A percentile compares a stretch with the other conserved stretches of the same genome.
These are phyloP conservation scores for Thumatha senex DNA, from an alignment of 2,888 invertebrate genomes.

Conservation along the genomic window DNA sequence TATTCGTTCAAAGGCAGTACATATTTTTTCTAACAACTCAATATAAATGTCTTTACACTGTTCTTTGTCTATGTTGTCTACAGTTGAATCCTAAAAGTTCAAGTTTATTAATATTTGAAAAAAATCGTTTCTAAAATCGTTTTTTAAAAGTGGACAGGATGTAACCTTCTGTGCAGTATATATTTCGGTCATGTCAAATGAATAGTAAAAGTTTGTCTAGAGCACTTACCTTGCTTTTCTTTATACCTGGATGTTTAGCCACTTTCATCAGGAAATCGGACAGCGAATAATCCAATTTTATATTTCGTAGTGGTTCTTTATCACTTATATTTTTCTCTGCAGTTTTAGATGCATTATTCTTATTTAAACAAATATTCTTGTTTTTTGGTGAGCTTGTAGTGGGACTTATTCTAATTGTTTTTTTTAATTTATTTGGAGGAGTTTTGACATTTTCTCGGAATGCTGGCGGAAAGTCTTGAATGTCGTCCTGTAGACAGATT, in stretches of 20 bases:
- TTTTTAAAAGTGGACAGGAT: too few relatives aligned
- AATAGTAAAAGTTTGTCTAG: not conserved
- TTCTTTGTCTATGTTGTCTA: conserved; percentile 46
- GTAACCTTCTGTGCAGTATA: too few relatives aligned
- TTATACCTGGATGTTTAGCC: conserved; percentile 46
- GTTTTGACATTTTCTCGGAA: conserved; percentile 32
- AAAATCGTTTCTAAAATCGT: too few relatives aligned
- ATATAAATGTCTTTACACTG: conserved; percentile 80
- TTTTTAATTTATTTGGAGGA: conserved; percentile 37
- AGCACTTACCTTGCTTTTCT: conserved; percentile 40
- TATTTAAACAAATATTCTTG: conserved; percentile 17
- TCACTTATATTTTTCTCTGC: conserved; percentile 46
- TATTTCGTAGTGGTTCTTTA: conserved; percentile 52
- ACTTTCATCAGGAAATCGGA: conserved; percentile 48
- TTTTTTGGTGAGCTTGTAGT: conserved; percentile 47
- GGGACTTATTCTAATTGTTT: conserved; percentile 46
- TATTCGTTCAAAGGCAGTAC: conserved; percentile 84
- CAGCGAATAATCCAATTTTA: conserved; percentile 53
- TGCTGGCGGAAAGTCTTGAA: conserved; percentile 35
- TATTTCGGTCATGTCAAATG: too few relatives aligned
- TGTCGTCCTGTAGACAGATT: conserved; percentile 45
- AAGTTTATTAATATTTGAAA: not conserved
- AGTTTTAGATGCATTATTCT: conserved; percentile 32
- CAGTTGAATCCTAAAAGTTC: conserved; percentile 38
- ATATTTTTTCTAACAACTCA: conserved; percentile 85